phyloP scores from a whole-genome alignment of 2,113 vertebrate species.

The Machaerirhynchus nigripectus region DNA sequence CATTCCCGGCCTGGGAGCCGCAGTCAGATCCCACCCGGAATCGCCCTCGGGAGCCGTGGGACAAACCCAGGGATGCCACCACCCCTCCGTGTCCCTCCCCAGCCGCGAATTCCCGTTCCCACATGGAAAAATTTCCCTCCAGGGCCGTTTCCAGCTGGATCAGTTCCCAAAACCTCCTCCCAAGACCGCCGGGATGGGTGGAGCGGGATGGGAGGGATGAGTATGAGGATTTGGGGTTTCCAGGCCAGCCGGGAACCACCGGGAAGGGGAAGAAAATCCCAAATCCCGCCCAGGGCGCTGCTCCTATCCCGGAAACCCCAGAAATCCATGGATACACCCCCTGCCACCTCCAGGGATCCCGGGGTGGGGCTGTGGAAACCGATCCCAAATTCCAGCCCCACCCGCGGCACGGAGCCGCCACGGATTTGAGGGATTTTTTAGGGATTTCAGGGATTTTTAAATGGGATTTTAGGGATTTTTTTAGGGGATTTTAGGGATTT shows the following conservation, averaged over 20 bases:
- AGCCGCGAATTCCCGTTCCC: no score
- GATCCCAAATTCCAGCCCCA: background rate
- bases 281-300: background rate
- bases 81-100: no score
- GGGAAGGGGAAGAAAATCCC: background rate
- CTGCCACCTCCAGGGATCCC: background rate
- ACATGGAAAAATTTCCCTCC: background rate
- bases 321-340: background rate
- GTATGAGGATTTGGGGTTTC: fast-evolving
- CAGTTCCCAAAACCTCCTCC: background rate
- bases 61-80: background rate
- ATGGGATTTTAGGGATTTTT: background rate
- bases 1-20: no score
- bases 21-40: no score
- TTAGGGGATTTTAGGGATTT: background rate
- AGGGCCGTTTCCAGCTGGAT: background rate
- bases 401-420: background rate
- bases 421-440: background rate
- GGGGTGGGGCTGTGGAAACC: background rate
- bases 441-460: no score
- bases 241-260: fast-evolving
- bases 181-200: background rate
- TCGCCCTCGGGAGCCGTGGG: no score
- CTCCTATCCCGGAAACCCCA: background rate
- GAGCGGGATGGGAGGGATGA: background rate